These are phyloP conservation scores for Poeciliopsis presidionis DNA, from an alignment of 2,797 vertebrate species.

Conservation along the genomic window DNA sequence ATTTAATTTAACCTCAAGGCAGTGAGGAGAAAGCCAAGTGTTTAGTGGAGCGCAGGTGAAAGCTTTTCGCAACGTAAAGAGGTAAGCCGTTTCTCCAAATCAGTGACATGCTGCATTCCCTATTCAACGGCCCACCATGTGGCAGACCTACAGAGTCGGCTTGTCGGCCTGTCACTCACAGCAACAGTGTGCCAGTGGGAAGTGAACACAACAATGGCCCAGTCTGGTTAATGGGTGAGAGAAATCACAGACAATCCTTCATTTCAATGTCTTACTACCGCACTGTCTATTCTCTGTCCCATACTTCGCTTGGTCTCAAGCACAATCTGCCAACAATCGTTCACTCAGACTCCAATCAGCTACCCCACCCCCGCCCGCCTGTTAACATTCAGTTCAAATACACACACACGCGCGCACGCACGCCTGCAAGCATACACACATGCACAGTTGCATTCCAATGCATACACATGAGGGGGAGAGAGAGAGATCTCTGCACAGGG, in stretches of 20 bases:
- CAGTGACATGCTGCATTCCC: conserved; percentile 61
- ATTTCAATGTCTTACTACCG: conserved; percentile 66
- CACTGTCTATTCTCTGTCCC: conserved; percentile 64
- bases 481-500: conserved; percentile 52
- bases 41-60: conserved; percentile 65
- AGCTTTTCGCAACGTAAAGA: conserved; percentile 56
- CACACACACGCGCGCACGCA: conserved; percentile 52
- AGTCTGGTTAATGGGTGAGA: conserved; percentile 80
- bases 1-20: conserved; percentile 25
- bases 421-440: conserved; percentile 23
- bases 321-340: conserved; percentile 65
- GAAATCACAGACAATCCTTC: conserved; percentile 72
- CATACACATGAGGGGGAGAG: conserved; percentile 53
- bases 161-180: conserved; percentile 79
- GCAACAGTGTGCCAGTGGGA: conserved; percentile 77
- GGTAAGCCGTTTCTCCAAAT: conserved; percentile 72
- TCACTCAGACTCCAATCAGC: conserved; percentile 59
- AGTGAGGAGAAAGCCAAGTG: conserved; percentile 42
- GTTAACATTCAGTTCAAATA: conserved; percentile 72
- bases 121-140: conserved; percentile 79
- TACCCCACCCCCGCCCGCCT: conserved; percentile 68
- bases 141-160: conserved; percentile 73
- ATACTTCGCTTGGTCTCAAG: conserved; percentile 58
- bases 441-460: conserved; percentile 67
- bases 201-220: conserved; percentile 71